phyloP scores from a whole-genome alignment of 2,888 invertebrate species.

The Nomada fucata region DNA sequence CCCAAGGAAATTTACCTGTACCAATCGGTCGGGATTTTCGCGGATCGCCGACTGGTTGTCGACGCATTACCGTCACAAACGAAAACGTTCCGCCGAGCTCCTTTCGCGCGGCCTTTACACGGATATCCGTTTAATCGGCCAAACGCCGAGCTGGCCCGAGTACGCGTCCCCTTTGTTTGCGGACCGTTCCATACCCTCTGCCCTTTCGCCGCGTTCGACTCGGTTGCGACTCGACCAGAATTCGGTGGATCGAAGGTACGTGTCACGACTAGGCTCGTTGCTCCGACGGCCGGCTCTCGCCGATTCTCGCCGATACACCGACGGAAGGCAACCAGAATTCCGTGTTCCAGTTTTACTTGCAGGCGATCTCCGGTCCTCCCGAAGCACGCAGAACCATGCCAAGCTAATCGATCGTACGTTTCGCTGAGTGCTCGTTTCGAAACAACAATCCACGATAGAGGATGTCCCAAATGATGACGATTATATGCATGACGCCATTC shows the following conservation, averaged over 20 bases:
- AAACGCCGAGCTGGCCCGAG: background rate
- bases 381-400: too few relatives aligned
- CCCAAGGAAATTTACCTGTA: conserved; percentile 33
- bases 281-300: background rate
- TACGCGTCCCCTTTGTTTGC: conserved; percentile 13
- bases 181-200: background rate
- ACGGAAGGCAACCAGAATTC: background rate
- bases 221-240: background rate
- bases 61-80: conserved; percentile 37
- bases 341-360: background rate
- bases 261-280: background rate
- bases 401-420: too few relatives aligned
- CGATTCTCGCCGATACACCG: background rate
- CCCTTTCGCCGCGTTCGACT: too few relatives aligned
- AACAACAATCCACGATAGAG: too few relatives aligned
- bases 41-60: conserved; percentile 24
- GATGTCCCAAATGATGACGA: too few relatives aligned
- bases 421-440: too few relatives aligned
- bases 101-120: conserved; percentile 23
- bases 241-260: background rate
- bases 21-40: conserved; percentile 6
- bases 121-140: conserved; percentile 34
- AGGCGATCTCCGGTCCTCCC: too few relatives aligned
- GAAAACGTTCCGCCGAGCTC: conserved; percentile 21
- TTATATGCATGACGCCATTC: too few relatives aligned